Evolutionary conservation across 2,113 vertebrate species (phyloP), one percentile per base, ranked within the genome.

Genomic region (Isurus oxyrinchus): DNA sequence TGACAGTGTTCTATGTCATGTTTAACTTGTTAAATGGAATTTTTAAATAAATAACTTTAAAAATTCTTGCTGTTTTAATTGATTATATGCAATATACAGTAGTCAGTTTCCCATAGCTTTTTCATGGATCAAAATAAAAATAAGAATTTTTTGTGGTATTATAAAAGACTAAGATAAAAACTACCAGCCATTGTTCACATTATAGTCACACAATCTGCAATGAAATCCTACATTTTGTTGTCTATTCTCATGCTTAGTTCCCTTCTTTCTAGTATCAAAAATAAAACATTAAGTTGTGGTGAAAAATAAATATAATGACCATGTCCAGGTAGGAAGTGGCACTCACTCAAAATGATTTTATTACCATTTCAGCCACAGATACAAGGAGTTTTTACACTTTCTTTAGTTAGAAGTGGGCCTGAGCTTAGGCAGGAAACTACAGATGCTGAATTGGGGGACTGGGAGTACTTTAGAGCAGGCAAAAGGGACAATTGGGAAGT

Each of bases 41-140:
- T 94, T 94, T 94, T 94, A 23, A 94, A 94, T 94, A 94, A 94
- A 91, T 61, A 91, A 66, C 59, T 40, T 93, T 61, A 35, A 63
- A 94, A 90, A 63, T 40, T 35, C 55, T 63, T 94, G 35, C 14
- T 94, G 90, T 94, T 94, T 94, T 94, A 63, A 94, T 94, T n/a
- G 19, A 94, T 94, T 94, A 23, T n/a, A 44, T 40, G 61, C 2
- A 94, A 94, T 40, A 61, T 63, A 94, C 5, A 11, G 16, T 27
- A 91, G 88, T 40, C n/a, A 40, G 61, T 94, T n/a, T 66, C 59
- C 59, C 90, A 94, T n/a, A 21, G 21, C 23, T 94, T 23, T 6
- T 35, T 59, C n/a, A 40, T 63, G 57, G 40, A 93, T n/a, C 21
- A 35, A 40, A 23, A 35, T 31, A 63, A 94, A 59, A 59, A 87